These are phyloP conservation scores for Poecilus cupreus DNA, from an alignment of 2,888 invertebrate genomes.

Conservation along the genomic window DNA sequence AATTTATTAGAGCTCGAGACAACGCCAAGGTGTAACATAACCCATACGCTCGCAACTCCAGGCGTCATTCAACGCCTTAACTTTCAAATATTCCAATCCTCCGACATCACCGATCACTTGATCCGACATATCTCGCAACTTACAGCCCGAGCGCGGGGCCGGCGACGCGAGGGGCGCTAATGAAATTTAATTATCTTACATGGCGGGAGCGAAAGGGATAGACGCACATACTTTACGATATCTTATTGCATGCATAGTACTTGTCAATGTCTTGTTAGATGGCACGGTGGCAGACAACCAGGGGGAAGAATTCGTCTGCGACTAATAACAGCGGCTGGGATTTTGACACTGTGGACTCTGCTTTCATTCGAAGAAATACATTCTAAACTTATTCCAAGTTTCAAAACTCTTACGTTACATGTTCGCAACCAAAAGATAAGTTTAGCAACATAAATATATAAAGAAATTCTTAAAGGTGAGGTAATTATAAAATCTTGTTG, in stretches of 20 bases:
- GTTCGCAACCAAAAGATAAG: too few relatives aligned
- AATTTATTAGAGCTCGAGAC: background rate
- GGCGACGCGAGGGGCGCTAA: slow-evolving; percentile 21
- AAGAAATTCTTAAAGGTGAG: too few relatives aligned
- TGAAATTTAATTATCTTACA: slow-evolving; percentile 58
- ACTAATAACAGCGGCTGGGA: background rate
- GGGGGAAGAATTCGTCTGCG: background rate
- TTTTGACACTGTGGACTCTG: background rate
- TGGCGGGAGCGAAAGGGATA: slow-evolving; percentile 27
- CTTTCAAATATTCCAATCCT: slow-evolving; percentile 57
- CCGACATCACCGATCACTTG: slow-evolving; percentile 51
- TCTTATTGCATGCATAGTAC: slow-evolving; percentile 68
- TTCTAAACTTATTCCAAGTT: too few relatives aligned
- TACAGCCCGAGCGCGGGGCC: background rate
- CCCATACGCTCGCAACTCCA: background rate
- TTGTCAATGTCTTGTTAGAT: slow-evolving; percentile 45
- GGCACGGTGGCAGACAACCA: background rate
- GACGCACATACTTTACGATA: slow-evolving; percentile 70
- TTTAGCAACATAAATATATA: too few relatives aligned
- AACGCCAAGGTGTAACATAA: slow-evolving; percentile 29
- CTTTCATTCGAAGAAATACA: too few relatives aligned
- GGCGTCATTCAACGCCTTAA: slow-evolving; percentile 47
- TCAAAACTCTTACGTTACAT: too few relatives aligned
- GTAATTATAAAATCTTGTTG: too few relatives aligned
- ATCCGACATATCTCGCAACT: slow-evolving; percentile 50